A percentile compares a stretch with the other conserved stretches of the same genome.
Evolutionary conservation across 2,888 invertebrate species (phyloP).

Genomic region (Troides helena): DNA sequence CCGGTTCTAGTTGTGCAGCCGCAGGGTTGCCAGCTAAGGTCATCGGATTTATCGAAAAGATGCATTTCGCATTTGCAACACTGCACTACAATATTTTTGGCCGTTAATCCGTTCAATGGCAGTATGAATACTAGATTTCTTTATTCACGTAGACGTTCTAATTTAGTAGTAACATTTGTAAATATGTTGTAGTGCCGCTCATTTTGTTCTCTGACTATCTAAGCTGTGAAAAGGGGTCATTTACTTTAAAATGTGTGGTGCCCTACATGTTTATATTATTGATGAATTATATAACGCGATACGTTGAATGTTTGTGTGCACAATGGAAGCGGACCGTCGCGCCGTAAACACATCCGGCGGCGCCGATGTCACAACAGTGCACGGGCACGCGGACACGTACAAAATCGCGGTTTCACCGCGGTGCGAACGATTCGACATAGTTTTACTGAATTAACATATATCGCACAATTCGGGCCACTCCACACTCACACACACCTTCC

Average conservation of each 20-base stretch:
- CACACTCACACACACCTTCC: background rate
- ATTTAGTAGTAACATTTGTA: no score
- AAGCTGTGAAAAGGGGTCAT: no score
- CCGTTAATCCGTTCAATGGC: background rate
- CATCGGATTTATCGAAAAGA: constrained; percentile 21
- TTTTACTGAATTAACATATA: constrained; percentile 52
- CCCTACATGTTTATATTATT: no score
- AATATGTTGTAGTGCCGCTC: no score
- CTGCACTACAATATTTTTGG: constrained; percentile 6
- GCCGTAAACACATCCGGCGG: constrained; percentile 13
- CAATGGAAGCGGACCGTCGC: no score
- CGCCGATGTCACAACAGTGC: constrained; percentile 23
- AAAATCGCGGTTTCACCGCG: constrained; percentile 29
- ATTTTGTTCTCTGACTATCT: no score
- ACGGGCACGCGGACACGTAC: constrained; percentile 30
- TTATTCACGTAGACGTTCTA: no score
- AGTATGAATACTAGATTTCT: no score
- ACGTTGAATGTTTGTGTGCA: no score
- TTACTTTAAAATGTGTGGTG: no score
- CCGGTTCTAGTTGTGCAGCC: constrained; percentile 33
- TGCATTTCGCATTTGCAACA: constrained; percentile 25
- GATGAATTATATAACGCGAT: no score
- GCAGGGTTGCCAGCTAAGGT: constrained; percentile 26
- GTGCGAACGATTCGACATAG: constrained; percentile 37
- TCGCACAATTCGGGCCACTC: constrained; percentile 37